Evolutionary conservation across 1,140 invertebrate species (phyloP).

Genomic region (Metopolophium dirhodum): DNA sequence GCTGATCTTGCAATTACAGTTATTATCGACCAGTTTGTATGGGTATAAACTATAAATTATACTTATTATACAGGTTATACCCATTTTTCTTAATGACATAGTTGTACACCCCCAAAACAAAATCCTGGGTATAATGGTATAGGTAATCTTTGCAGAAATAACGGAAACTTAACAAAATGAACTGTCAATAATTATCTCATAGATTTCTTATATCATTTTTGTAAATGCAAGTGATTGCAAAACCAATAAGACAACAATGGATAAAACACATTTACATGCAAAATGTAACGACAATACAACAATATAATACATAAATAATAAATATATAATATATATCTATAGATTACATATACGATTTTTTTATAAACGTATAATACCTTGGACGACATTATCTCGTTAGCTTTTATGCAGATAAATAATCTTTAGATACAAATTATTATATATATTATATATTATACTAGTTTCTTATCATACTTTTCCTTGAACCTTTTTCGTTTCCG

Average conservation of each 20-base stretch:
- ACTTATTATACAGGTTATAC: too few species aligned
- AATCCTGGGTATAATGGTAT: not conserved
- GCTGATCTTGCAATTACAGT: not conserved
- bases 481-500: constrained; percentile 18
- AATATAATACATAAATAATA: not conserved
- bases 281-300: not conserved
- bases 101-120: too few species aligned
- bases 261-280: not conserved
- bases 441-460: not conserved
- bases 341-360: not conserved
- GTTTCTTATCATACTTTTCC: constrained; percentile 26
- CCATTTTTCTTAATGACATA: too few species aligned
- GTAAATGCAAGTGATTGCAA: not conserved
- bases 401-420: not conserved
- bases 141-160: not conserved
- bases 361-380: not conserved
- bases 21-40: not conserved
- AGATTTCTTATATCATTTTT: not conserved
- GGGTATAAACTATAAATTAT: too few species aligned
- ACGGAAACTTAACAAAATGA: not conserved
- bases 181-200: not conserved
- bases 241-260: not conserved
- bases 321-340: not conserved
- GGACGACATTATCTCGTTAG: not conserved
- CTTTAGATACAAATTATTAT: not conserved